Evolutionary conservation across 2,888 invertebrate species (phyloP).

Genomic region (Gandaritis pyraliata): DNA sequence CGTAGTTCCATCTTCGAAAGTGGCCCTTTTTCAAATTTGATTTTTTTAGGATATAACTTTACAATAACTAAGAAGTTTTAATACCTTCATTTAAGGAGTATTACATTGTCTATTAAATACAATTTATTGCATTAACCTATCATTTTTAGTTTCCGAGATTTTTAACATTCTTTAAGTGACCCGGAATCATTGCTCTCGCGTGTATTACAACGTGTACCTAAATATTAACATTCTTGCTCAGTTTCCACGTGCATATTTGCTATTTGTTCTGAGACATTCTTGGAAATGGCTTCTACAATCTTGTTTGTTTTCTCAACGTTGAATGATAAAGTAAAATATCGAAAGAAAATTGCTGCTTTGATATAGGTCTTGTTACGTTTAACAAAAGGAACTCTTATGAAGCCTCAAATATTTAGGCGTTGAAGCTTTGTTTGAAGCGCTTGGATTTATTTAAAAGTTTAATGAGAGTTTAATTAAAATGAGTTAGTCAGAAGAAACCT

Average conservation of each 20-base stretch:
- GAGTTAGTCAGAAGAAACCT: slow-evolving; percentile 8
- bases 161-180: too few relatives aligned
- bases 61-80: too few relatives aligned
- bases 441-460: slow-evolving; percentile 9
- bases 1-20: too few relatives aligned
- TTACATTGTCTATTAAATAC: too few relatives aligned
- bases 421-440: slow-evolving; percentile 11
- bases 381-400: neutral
- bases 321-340: neutral
- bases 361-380: neutral
- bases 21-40: too few relatives aligned
- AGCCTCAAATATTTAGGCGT: slow-evolving; percentile 6
- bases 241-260: slow-evolving; percentile 1
- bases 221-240: neutral
- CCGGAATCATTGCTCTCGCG: too few relatives aligned
- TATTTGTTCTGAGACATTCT: neutral
- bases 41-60: too few relatives aligned
- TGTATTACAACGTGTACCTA: too few relatives aligned
- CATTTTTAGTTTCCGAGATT: too few relatives aligned
- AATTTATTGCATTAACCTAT: too few relatives aligned
- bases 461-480: slow-evolving; percentile 9
- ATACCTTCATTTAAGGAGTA: too few relatives aligned
- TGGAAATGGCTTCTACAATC: slow-evolving; percentile 22
- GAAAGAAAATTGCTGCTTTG: neutral
- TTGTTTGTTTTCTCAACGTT: slow-evolving; percentile 12